phyloP scores from a whole-genome alignment of 2,797 vertebrate genomes.

The Rhynchonycteris naso region DNA sequence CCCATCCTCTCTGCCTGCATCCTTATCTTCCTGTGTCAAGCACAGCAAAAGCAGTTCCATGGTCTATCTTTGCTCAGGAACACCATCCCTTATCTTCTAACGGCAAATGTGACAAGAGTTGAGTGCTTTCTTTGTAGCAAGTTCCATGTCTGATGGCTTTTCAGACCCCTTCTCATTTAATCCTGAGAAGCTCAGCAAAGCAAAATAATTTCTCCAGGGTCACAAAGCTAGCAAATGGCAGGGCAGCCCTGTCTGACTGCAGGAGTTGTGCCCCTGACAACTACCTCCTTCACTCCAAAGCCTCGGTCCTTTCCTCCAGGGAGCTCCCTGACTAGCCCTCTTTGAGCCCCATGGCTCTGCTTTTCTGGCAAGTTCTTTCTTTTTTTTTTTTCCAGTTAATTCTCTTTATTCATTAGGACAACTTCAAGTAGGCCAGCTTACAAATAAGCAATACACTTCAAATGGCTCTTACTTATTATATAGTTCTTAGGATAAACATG shows the following conservation, averaged over 20 bases:
- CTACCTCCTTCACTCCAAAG: background rate
- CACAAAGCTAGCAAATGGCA: background rate
- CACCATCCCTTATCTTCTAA: background rate
- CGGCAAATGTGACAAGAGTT: background rate
- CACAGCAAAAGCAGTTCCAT: background rate
- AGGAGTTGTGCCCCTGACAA: background rate
- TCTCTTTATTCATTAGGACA: background rate
- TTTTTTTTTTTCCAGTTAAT: background rate
- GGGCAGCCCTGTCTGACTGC: background rate
- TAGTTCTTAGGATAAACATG: constrained; percentile 82
- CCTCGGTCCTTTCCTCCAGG: background rate
- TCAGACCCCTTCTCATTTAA: background rate
- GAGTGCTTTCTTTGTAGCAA: background rate
- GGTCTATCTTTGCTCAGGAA: background rate
- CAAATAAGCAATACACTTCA: constrained; percentile 68
- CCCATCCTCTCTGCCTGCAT: background rate
- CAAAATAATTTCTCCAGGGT: background rate
- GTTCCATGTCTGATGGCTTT: background rate
- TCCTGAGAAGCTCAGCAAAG: background rate
- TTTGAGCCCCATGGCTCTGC: background rate
- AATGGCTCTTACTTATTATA: constrained; percentile 69
- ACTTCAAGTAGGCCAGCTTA: background rate
- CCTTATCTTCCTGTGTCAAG: background rate
- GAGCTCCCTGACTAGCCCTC: background rate
- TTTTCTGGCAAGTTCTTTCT: background rate